Evolutionary conservation across 2,888 invertebrate species (phyloP).

Genomic region (Hypercompe scribonia): DNA sequence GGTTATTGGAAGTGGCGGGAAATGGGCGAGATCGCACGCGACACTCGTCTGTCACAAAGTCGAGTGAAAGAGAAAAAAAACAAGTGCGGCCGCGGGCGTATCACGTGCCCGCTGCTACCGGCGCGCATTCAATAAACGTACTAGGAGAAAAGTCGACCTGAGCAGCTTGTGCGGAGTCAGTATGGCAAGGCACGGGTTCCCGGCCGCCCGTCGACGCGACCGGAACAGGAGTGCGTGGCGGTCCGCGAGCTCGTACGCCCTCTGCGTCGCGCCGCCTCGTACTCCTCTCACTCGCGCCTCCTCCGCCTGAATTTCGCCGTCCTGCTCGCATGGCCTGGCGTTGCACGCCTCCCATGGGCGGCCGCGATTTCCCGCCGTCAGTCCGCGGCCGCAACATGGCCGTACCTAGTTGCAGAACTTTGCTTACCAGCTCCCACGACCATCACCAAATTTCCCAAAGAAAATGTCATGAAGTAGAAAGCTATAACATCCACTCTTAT

Average conservation of each 20-base stretch:
- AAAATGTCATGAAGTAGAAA: neutral
- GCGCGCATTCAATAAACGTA: constrained; percentile 82
- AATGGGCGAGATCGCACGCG: constrained; percentile 78
- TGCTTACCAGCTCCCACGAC: constrained; percentile 66
- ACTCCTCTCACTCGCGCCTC: constrained; percentile 70
- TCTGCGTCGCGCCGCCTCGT: constrained; percentile 87
- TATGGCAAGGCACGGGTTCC: constrained; percentile 83
- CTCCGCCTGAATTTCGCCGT: constrained; percentile 59
- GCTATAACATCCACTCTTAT: neutral
- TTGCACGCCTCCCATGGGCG: constrained; percentile 86
- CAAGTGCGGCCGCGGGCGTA: constrained; percentile 79
- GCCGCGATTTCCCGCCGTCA: constrained; percentile 84
- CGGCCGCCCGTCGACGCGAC: constrained; percentile 86
- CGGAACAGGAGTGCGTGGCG: constrained; percentile 85
- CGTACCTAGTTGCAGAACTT: constrained; percentile 71
- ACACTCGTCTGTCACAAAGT: constrained; percentile 78
- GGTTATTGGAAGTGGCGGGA: constrained; percentile 75
- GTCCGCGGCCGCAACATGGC: constrained; percentile 81
- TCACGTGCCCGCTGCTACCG: constrained; percentile 83
- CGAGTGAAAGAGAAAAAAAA: constrained; percentile 82
- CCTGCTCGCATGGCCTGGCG: constrained; percentile 71
- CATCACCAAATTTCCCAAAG: constrained; percentile 47
- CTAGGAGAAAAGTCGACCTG: constrained; percentile 77
- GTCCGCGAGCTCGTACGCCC: constrained; percentile 83
- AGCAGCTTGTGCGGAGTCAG: constrained; percentile 76